These are phyloP conservation scores for Oasisia sp. DNA, from an alignment of 2,888 invertebrate genomes.

Conservation along the genomic window DNA sequence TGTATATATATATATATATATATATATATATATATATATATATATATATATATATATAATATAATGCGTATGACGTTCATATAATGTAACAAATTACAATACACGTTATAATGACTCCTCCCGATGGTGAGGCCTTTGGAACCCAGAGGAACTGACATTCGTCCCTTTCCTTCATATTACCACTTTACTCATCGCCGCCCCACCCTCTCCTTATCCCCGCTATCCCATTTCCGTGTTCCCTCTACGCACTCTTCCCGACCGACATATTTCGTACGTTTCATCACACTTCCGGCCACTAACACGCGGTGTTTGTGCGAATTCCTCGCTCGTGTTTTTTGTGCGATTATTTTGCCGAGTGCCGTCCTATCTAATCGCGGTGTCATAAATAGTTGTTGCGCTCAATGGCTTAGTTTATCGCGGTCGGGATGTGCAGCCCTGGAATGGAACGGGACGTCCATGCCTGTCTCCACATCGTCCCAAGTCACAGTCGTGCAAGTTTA, in stretches of 20 bases:
- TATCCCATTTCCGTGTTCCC: neutral
- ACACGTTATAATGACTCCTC: no score
- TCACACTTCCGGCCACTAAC: neutral
- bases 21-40: no score
- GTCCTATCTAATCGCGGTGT: conserved; percentile 6
- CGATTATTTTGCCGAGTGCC: neutral
- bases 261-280: neutral
- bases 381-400: conserved; percentile 13
- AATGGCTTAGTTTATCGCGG: neutral
- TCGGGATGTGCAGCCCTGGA: neutral
- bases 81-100: no score
- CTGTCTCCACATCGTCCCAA: neutral
- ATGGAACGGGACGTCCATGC: neutral
- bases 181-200: neutral
- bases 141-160: neutral
- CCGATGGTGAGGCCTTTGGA: neutral
- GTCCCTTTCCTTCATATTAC: neutral
- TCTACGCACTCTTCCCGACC: neutral
- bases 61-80: no score
- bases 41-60: no score
- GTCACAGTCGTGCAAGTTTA: neutral
- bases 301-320: neutral
- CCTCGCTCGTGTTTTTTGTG: neutral
- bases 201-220: neutral
- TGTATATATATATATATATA: no score